These are phyloP conservation scores for Eurypyga helias DNA, from an alignment of 2,113 vertebrate species.

Conservation along the genomic window DNA sequence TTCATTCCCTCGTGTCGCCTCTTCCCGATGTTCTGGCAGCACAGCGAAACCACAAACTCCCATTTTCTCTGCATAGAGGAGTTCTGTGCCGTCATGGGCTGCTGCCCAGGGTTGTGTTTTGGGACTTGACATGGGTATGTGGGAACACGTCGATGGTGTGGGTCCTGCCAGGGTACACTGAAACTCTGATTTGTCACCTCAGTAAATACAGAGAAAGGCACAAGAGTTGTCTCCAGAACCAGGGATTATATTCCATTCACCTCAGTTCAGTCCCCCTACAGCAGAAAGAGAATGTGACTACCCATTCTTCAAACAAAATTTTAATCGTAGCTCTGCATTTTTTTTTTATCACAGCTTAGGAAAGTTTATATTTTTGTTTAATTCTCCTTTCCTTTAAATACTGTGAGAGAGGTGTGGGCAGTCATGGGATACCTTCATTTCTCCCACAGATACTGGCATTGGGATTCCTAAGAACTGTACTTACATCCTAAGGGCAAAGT, in stretches of 20 bases:
- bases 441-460: neutral
- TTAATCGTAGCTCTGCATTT: neutral
- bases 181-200: neutral
- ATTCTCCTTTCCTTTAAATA: neutral
- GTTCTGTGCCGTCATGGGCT: neutral
- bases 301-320: neutral
- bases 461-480: neutral
- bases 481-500: neutral
- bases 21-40: neutral
- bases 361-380: neutral
- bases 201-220: neutral
- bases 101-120: neutral
- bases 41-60: neutral
- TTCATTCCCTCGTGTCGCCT: fast-evolving
- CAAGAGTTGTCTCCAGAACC: neutral
- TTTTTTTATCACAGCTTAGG: neutral
- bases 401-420: neutral
- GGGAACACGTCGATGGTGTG: fast-evolving
- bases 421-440: neutral
- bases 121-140: neutral
- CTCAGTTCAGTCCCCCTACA: neutral
- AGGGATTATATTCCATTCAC: neutral
- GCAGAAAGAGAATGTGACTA: neutral
- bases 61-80: neutral
- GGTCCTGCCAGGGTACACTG: neutral